phyloP scores from a whole-genome alignment of 2,113 vertebrate genomes.

The Sigmodon hispidus region DNA sequence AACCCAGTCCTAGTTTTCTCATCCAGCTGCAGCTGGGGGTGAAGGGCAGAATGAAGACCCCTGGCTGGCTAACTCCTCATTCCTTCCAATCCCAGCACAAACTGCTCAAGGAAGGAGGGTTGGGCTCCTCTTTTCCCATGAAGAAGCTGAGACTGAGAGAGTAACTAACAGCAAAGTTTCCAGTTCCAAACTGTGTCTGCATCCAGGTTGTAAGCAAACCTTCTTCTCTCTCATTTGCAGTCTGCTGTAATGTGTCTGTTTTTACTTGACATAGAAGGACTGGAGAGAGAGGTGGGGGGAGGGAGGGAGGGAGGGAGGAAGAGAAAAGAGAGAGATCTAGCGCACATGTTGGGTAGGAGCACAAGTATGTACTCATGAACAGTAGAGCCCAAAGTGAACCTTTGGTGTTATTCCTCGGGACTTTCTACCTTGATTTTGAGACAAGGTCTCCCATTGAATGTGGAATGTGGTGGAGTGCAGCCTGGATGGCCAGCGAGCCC shows the following conservation, averaged over 20 bases:
- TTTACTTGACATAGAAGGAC: neutral
- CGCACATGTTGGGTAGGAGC: neutral
- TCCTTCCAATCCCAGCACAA: neutral
- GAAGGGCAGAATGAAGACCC: neutral
- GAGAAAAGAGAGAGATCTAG: no score
- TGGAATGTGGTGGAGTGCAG: no score
- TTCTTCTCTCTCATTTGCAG: neutral
- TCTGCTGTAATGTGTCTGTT: fast-evolving
- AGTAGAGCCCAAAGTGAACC: neutral
- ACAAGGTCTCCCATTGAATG: neutral
- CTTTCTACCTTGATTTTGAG: neutral
- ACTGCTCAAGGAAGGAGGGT: neutral
- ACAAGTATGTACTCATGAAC: neutral
- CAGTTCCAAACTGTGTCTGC: neutral
- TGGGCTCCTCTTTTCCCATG: neutral
- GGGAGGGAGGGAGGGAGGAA: no score
- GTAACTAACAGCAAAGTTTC: neutral
- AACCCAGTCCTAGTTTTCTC: neutral
- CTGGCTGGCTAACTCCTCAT: neutral
- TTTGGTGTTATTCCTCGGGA: neutral
- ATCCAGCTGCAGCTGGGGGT: neutral
- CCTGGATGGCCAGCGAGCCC: neutral
- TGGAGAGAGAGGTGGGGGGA: neutral
- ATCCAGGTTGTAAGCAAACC: no score
- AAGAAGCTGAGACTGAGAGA: neutral